A percentile compares a stretch with the other conserved stretches of the same genome.
These are phyloP conservation scores for Cordilura impudica DNA, from an alignment of 2,888 invertebrate genomes.

Conservation along the genomic window DNA sequence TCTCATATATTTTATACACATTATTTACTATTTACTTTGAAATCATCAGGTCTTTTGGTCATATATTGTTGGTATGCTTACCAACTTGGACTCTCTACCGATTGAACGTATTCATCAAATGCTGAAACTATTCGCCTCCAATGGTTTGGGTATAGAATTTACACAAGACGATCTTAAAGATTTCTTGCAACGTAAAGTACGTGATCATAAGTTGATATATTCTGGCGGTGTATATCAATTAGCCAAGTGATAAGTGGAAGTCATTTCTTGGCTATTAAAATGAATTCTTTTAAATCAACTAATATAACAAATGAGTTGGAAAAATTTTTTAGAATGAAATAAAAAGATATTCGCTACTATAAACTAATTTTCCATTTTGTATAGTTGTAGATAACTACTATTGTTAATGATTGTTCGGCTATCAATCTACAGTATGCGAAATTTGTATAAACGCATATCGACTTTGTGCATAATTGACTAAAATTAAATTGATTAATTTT, in stretches of 20 bases:
- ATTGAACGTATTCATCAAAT: constrained; percentile 96
- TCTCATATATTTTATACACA: neutral
- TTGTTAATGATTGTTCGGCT: constrained; percentile 19
- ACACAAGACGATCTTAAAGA: constrained; percentile 91
- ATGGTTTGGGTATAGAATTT: constrained; percentile 93
- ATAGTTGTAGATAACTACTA: constrained; percentile 32
- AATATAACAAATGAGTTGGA: constrained; percentile 44
- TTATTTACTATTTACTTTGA: neutral
- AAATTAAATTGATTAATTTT: too few relatives aligned
- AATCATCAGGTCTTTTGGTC: constrained; percentile 88
- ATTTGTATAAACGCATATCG: too few relatives aligned
- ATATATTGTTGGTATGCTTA: constrained; percentile 97
- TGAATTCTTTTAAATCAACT: constrained; percentile 9
- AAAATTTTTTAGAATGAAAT: constrained; percentile 18
- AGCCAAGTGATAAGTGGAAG: constrained; percentile 81
- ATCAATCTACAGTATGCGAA: constrained; percentile 12
- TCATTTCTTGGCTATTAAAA: constrained; percentile 11
- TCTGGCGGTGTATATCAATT: constrained; percentile 93
- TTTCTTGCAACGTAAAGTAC: constrained; percentile 94
- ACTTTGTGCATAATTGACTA: too few relatives aligned
- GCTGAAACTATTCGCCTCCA: constrained; percentile 97
- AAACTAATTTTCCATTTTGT: neutral
- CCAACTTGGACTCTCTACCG: constrained; percentile 94
- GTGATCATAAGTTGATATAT: constrained; percentile 91
- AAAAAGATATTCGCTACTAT: constrained; percentile 4